Base-by-base conservation (phyloP, 2,888 invertebrate species). In the Cancer borealis region DNA sequence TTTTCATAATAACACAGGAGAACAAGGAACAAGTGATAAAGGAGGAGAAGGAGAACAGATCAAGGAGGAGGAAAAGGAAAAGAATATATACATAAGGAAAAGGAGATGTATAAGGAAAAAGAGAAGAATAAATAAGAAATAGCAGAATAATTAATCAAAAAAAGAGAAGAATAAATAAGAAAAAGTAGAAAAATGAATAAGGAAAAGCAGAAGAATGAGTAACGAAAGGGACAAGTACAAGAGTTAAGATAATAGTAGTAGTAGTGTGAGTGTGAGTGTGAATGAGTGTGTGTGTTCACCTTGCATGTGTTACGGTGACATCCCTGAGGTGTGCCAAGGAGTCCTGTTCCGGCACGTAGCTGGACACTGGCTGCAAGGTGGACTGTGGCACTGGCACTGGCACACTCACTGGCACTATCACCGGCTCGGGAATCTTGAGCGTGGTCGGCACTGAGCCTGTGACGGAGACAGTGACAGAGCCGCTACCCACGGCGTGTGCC, bases 401-500 rank as follows among this genome's bases (percentile, higher is more conserved):
- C 8, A 73, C 66, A 30, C 73, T 84, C 21, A 89, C 79, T 4
- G 92, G 79, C 47, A 89, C 45, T 17, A 94, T 73, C 49, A 92
- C 26, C 8, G 94, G 90, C 17, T 92, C 94, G 30, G 94, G 45
- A 21, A 84, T 79, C 66, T 90, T 84, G n/a, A 89, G 89, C 26
- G 90, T 10, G 4, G 84, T 21, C 3, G 92, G 84, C 46, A 84
- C 49, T 1, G 92, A 88, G 10, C 92, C 92, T 1, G 94, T 91
- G 26, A 91, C 92, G 10, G 94, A 92, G 12, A 92, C 92, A 8
- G 92, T 94, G 21, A 94, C 92, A 2, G 94, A 89, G 14, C 94
- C 94, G 12, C 84, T 88, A 12, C 90, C 92, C 39, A 92, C 90
- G 21, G 94, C 92, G 26, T 94, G 94, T 49, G 94, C 87, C 46